Evolutionary conservation across 2,797 vertebrate genomes (phyloP).

Genomic region (Poecilia picta): DNA sequence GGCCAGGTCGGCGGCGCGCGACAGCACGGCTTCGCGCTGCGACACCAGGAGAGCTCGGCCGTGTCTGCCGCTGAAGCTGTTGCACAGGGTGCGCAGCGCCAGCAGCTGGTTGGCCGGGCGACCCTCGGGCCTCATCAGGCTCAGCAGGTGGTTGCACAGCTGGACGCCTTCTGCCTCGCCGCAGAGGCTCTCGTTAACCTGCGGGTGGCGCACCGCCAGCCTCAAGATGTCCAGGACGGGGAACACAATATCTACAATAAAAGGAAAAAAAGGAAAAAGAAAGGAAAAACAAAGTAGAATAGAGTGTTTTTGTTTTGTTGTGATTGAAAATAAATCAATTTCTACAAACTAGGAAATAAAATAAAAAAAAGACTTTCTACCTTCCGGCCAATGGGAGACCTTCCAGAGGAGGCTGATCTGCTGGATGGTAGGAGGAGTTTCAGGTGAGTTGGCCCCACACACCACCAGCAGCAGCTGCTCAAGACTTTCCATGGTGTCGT

Average conservation of each 20-base stretch:
- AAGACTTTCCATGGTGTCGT: slow-evolving; percentile 85
- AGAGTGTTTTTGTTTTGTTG: background rate
- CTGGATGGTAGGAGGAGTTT: slow-evolving; percentile 82
- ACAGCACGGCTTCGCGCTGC: slow-evolving; percentile 90
- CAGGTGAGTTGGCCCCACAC: slow-evolving; percentile 75
- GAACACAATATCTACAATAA: slow-evolving; percentile 91
- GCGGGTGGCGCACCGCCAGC: slow-evolving; percentile 91
- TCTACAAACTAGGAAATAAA: background rate
- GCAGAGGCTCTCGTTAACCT: slow-evolving; percentile 92
- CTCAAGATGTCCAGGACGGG: slow-evolving; percentile 96
- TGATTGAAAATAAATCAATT: background rate
- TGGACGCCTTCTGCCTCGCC: slow-evolving; percentile 88
- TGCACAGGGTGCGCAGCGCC: slow-evolving; percentile 94
- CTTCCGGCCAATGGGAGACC: slow-evolving; percentile 94
- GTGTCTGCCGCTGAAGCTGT: slow-evolving; percentile 89
- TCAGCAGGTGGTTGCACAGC: slow-evolving; percentile 91
- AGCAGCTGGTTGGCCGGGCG: slow-evolving; percentile 96
- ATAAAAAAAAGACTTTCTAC: slow-evolving; percentile 67
- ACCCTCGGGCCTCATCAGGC: slow-evolving; percentile 88
- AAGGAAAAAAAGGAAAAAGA: too few relatives aligned
- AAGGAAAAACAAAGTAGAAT: background rate
- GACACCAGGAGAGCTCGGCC: slow-evolving; percentile 90
- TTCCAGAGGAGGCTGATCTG: slow-evolving; percentile 92
- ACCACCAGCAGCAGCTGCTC: slow-evolving; percentile 84
- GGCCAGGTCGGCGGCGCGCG: slow-evolving; percentile 88